phyloP scores from a whole-genome alignment of 2,888 invertebrate genomes.

The Watsonalla cultraria region DNA sequence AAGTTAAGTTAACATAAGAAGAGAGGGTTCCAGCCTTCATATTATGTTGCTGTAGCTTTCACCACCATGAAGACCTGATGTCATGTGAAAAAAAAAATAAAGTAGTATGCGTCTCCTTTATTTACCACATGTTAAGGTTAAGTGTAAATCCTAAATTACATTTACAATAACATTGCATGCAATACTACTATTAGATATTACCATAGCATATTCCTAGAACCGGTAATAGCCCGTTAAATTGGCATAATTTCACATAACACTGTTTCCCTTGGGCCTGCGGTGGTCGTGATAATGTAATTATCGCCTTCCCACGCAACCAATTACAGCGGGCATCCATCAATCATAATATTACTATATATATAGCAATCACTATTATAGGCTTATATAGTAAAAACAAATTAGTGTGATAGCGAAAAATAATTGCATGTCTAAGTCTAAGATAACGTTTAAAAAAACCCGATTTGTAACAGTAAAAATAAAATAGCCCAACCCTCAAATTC shows the following conservation, averaged over 20 bases:
- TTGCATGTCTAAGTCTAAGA: no score
- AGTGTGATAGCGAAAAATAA: no score
- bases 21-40: no score
- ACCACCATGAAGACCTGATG: no score
- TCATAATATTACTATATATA: conserved; percentile 23
- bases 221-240: background rate
- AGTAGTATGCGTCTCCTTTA: no score
- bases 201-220: conserved; percentile 6
- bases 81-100: no score
- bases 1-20: no score
- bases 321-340: conserved; percentile 33
- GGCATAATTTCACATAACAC: conserved; percentile 13
- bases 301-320: conserved; percentile 32
- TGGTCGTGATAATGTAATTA: conserved; percentile 50
- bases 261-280: conserved; percentile 16
- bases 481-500: background rate
- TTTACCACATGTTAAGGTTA: no score
- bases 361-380: background rate
- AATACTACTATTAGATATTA: background rate
- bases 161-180: background rate
- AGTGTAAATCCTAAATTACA: no score
- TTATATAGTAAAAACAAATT: background rate
- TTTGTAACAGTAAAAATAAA: background rate
- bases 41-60: no score
- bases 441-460: no score